phyloP scores from a whole-genome alignment of 2,797 vertebrate genomes.

The Onychomys leucogaster region DNA sequence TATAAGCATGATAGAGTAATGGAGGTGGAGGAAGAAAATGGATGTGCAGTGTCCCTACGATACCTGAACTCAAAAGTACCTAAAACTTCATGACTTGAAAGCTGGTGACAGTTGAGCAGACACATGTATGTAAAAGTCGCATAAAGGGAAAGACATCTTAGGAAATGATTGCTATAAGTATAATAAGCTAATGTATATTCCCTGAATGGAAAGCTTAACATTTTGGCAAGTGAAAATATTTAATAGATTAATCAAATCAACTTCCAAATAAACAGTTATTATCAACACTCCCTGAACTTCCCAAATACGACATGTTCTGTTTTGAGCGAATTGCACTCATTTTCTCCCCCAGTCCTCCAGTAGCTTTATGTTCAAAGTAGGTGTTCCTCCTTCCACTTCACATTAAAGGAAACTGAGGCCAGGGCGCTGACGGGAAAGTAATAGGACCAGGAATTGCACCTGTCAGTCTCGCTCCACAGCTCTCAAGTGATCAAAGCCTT shows the following conservation, averaged over 20 bases:
- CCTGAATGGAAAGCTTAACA: background rate
- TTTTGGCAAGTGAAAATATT: conserved; percentile 43
- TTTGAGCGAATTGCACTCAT: background rate
- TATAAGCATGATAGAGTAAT: background rate
- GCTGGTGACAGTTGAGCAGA: background rate
- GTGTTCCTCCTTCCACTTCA: background rate
- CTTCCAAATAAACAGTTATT: background rate
- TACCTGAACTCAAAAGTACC: background rate
- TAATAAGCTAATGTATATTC: background rate
- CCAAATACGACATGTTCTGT: background rate
- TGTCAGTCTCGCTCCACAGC: background rate
- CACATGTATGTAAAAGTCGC: background rate
- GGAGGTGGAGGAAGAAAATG: rapidly evolving
- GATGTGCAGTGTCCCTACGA: background rate
- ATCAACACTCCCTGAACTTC: background rate
- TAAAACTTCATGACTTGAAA: background rate
- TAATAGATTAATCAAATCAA: conserved; percentile 20
- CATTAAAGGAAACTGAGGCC: background rate
- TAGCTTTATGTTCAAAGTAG: background rate
- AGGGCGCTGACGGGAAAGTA: too few relatives aligned
- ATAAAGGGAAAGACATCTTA: background rate
- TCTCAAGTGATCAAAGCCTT: background rate
- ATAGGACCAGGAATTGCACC: background rate
- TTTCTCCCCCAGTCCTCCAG: background rate
- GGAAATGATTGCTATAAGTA: background rate